Percentiles rank a stretch among this genome's conserved stretches.
Evolutionary conservation across 2,888 invertebrate genomes (phyloP).

Genomic region (Sphaerolaimus hirsutus): DNA sequence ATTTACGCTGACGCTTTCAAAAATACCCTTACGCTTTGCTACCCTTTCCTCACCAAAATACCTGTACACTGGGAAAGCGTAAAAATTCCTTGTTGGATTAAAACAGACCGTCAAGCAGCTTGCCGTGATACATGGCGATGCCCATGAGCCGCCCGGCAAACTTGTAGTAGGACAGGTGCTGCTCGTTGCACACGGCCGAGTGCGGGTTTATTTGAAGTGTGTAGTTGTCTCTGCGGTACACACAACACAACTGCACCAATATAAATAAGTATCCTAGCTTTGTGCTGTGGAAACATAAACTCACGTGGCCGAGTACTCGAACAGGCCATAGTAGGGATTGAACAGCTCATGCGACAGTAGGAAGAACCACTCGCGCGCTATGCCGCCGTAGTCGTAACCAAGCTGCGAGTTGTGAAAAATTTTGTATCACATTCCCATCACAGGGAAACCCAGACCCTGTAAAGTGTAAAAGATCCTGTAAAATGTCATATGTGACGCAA

Average conservation of each 20-base stretch:
- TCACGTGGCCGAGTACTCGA: slow-evolving; percentile 95
- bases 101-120: slow-evolving; percentile 65
- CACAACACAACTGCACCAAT: not conserved
- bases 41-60: not conserved
- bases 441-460: too few species aligned
- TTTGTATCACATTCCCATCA: too few species aligned
- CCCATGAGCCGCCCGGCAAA: slow-evolving; percentile 93
- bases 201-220: slow-evolving; percentile 94
- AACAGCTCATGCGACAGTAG: slow-evolving; percentile 96
- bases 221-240: slow-evolving; percentile 56
- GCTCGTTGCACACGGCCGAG: slow-evolving; percentile 88
- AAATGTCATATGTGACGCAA: too few species aligned
- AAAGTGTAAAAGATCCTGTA: too few species aligned
- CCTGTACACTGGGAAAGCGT: too few species aligned
- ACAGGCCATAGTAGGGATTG: slow-evolving; percentile 95
- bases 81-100: too few species aligned
- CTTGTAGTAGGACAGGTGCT: slow-evolving; percentile 88
- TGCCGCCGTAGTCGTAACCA: slow-evolving; percentile 64
- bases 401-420: too few species aligned
- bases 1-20: too few species aligned
- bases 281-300: slow-evolving; percentile 21
- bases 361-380: slow-evolving; percentile 95
- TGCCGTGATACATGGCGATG: slow-evolving; percentile 97
- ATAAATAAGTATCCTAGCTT: not conserved
- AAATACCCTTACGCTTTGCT: not conserved